phyloP scores from a whole-genome alignment of 1,140 invertebrate species.

The Trichonephila clavipes region DNA sequence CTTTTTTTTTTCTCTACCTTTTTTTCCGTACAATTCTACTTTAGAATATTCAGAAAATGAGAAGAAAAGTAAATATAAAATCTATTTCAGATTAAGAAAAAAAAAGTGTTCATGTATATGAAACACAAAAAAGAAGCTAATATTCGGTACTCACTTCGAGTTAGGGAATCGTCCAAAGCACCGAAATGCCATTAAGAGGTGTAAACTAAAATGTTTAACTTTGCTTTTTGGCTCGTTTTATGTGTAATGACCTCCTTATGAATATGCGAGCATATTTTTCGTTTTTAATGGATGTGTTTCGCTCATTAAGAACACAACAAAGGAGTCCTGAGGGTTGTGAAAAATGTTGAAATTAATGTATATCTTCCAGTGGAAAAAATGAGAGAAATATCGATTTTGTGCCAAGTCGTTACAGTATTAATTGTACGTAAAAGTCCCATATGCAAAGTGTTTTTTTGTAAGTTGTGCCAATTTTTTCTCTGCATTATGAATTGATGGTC shows the following conservation, averaged over 20 bases:
- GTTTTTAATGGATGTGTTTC: too few species aligned
- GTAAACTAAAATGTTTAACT: neutral
- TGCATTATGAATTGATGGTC: too few species aligned
- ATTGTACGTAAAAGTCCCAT: too few species aligned
- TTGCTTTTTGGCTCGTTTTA: neutral
- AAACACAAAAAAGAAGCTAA: neutral
- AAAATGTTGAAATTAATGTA: too few species aligned
- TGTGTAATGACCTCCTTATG: neutral
- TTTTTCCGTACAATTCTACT: neutral
- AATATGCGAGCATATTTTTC: neutral
- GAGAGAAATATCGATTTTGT: too few species aligned
- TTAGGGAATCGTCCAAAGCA: neutral
- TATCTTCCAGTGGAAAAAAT: too few species aligned
- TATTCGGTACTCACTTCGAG: neutral
- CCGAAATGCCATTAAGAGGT: neutral
- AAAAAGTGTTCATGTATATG: neutral
- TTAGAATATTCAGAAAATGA: neutral
- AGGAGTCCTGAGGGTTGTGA: too few species aligned
- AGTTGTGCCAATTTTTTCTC: too few species aligned
- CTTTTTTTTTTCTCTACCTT: neutral
- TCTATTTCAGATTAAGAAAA: neutral
- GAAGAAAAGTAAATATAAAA: neutral
- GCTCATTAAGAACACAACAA: too few species aligned
- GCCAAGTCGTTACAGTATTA: too few species aligned
- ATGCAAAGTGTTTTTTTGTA: too few species aligned